phyloP scores from a whole-genome alignment of 2,888 invertebrate genomes.

The Branchellion lobata region DNA sequence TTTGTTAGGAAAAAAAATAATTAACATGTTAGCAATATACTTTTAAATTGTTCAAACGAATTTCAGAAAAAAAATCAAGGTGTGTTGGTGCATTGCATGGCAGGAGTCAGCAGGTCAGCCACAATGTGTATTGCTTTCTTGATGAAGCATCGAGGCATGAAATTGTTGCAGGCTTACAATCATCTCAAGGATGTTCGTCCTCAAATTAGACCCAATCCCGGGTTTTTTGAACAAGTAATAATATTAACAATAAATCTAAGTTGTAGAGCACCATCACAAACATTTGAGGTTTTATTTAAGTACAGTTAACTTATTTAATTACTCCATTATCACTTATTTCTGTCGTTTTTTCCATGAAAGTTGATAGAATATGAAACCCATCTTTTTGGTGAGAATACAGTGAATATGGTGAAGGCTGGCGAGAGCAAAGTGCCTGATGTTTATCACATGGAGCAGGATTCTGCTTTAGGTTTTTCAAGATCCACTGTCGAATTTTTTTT shows the following conservation, averaged over 20 bases:
- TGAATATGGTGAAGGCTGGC: constrained; percentile 73
- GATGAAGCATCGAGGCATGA: constrained; percentile 78
- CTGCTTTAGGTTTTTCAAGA: constrained; percentile 6
- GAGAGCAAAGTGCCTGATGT: constrained; percentile 60
- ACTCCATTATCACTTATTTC: too few species aligned
- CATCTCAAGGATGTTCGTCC: constrained; percentile 74
- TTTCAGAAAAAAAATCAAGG: constrained; percentile 68
- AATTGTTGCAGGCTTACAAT: constrained; percentile 76
- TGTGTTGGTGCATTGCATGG: constrained; percentile 83
- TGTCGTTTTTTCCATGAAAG: too few species aligned
- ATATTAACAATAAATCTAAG: too few species aligned
- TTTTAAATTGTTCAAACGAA: too few species aligned
- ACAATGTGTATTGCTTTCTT: constrained; percentile 82
- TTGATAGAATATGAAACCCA: constrained; percentile 79
- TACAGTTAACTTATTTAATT: too few species aligned
- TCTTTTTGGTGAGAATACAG: constrained; percentile 68
- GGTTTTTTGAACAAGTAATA: constrained; percentile 73
- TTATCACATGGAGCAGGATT: constrained; percentile 55
- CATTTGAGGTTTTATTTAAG: too few species aligned
- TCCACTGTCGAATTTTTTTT: not conserved
- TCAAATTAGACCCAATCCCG: constrained; percentile 83
- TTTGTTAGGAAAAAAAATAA: too few species aligned
- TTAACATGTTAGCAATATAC: too few species aligned
- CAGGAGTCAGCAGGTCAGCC: constrained; percentile 84
- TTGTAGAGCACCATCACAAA: too few species aligned